Percentiles rank a stretch among this genome's conserved stretches.
phyloP scores from a whole-genome alignment of 1,140 invertebrate species.

The Argopecten irradians region DNA sequence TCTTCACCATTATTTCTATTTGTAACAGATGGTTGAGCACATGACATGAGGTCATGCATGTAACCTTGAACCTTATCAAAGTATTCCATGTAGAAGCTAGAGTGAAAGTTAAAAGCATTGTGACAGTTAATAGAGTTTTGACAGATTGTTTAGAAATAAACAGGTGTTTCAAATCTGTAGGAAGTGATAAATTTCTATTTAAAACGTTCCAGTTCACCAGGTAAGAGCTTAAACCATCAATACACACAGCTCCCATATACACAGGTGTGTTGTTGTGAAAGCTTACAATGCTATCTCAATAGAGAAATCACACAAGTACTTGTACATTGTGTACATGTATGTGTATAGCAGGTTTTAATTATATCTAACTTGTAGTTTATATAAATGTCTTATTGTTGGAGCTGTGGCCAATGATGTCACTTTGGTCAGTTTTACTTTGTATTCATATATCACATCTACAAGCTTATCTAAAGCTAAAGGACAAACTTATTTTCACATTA shows the following conservation, averaged over 20 bases:
- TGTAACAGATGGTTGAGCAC: constrained; percentile 20
- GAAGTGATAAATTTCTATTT: background rate
- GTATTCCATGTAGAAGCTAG: background rate
- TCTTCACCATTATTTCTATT: background rate
- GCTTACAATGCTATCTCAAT: background rate
- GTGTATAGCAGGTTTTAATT: too few relatives aligned
- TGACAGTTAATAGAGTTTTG: background rate
- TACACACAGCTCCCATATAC: too few relatives aligned
- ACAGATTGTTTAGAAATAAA: too few relatives aligned
- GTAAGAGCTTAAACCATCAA: background rate
- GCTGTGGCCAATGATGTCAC: too few relatives aligned
- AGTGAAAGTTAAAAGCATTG: background rate
- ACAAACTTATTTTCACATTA: too few relatives aligned
- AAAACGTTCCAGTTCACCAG: background rate
- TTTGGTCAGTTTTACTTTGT: too few relatives aligned
- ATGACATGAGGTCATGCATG: background rate
- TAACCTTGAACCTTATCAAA: background rate
- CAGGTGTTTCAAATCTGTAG: too few relatives aligned
- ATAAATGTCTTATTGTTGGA: too few relatives aligned
- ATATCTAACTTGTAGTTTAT: too few relatives aligned
- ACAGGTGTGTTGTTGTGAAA: background rate
- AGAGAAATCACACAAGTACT: background rate
- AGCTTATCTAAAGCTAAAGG: too few relatives aligned
- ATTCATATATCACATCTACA: too few relatives aligned
- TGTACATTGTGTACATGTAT: too few relatives aligned